Evolutionary conservation across 2,888 invertebrate genomes (phyloP).

Genomic region (Abrostola triplasia): DNA sequence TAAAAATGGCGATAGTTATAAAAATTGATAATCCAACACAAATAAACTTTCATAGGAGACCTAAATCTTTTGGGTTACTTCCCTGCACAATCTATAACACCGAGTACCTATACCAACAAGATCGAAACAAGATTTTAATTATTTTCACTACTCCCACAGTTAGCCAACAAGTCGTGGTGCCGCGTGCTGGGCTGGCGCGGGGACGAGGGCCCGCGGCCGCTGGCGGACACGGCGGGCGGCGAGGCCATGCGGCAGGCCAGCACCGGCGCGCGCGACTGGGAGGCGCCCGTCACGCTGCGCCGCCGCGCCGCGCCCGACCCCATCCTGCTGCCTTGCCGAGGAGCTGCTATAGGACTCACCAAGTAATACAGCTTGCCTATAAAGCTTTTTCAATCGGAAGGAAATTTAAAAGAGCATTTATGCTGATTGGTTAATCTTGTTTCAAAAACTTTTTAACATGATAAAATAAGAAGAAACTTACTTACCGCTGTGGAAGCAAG

Average conservation of each 20-base stretch:
- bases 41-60: no score
- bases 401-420: no score
- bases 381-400: no score
- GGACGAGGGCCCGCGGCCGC: constrained; percentile 75
- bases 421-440: no score
- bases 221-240: constrained; percentile 81
- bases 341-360: constrained; percentile 77
- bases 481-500: no score
- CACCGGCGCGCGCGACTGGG: constrained; percentile 91
- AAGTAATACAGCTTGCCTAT: constrained; percentile 60
- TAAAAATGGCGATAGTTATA: no score
- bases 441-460: no score
- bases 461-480: no score
- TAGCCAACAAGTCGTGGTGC: constrained; percentile 96
- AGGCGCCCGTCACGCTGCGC: constrained; percentile 93
- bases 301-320: constrained; percentile 94
- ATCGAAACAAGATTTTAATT: neutral
- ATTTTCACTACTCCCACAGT: constrained; percentile 83
- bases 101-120: neutral
- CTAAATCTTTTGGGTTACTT: no score
- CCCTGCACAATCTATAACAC: no score
- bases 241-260: constrained; percentile 86
- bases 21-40: no score
- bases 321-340: constrained; percentile 80
- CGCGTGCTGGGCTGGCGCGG: constrained; percentile 91